Evolutionary conservation across 2,113 vertebrate species (phyloP).

Genomic region (Nannospalax galili): DNA sequence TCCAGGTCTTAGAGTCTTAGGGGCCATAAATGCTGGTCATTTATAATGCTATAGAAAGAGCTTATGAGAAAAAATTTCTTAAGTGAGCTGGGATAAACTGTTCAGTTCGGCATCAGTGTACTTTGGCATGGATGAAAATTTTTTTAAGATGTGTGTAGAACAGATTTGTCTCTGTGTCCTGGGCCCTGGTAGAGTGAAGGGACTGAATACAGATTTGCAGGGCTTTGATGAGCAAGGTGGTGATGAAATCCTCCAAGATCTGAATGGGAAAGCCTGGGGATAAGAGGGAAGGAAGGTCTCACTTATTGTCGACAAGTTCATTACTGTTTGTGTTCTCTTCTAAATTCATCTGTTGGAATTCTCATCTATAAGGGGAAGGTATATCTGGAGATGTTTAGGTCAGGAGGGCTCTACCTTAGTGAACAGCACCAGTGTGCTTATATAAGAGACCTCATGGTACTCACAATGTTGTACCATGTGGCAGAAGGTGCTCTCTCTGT

Average conservation of each 20-base stretch:
- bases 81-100: not conserved
- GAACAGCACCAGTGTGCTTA: not conserved
- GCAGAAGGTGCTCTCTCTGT: not conserved
- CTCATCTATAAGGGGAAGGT: not conserved
- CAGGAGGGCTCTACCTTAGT: not conserved
- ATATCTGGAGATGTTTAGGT: not conserved
- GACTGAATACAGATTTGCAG: not conserved
- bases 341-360: not conserved
- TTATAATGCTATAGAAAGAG: not conserved
- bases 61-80: not conserved
- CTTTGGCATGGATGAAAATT: not conserved
- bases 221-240: too few species aligned
- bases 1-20: not conserved
- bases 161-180: not conserved
- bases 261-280: not conserved
- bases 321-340: not conserved
- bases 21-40: not conserved
- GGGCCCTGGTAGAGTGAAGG: not conserved
- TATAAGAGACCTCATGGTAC: not conserved
- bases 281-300: not conserved
- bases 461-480: not conserved
- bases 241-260: not conserved
- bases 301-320: not conserved
- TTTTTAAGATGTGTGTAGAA: not conserved
- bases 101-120: not conserved